phyloP scores from a whole-genome alignment of 1,140 invertebrate species.

The Tribolium castaneum region DNA sequence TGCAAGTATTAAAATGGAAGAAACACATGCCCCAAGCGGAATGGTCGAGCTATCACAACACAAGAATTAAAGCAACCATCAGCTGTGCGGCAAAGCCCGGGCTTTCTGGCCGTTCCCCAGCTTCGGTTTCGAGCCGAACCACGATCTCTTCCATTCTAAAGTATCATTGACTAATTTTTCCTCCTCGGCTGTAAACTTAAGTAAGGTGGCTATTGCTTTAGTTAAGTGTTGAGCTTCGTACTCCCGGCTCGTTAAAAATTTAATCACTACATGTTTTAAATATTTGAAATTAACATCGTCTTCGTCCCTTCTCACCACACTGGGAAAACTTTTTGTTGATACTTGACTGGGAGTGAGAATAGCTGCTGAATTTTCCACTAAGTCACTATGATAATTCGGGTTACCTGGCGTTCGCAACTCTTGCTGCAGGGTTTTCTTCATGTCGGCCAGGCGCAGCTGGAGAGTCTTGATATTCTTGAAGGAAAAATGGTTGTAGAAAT shows the following conservation, averaged over 20 bases:
- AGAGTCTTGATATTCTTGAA: slow-evolving; percentile 87
- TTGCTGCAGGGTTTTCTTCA: slow-evolving; percentile 91
- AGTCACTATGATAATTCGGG: slow-evolving; percentile 49
- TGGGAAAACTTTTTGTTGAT: slow-evolving; percentile 68
- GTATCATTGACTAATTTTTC: slow-evolving; percentile 88
- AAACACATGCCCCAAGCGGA: neutral
- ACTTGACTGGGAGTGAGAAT: slow-evolving; percentile 66
- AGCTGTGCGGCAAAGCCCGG: slow-evolving; percentile 51
- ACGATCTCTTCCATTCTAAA: slow-evolving; percentile 88
- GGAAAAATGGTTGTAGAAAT: slow-evolving; percentile 39
- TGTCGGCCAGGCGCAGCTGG: slow-evolving; percentile 85
- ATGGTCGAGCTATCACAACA: neutral
- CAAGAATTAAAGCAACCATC: slow-evolving; percentile 54
- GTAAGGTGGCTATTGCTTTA: slow-evolving; percentile 84
- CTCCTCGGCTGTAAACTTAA: slow-evolving; percentile 88
- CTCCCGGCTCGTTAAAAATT: slow-evolving; percentile 91
- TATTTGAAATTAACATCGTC: slow-evolving; percentile 88
- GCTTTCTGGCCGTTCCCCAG: slow-evolving; percentile 43
- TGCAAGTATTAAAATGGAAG: slow-evolving; percentile 18
- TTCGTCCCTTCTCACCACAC: slow-evolving; percentile 67
- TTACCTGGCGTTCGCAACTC: slow-evolving; percentile 74
- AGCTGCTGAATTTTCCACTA: slow-evolving; percentile 59
- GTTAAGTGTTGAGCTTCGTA: slow-evolving; percentile 89
- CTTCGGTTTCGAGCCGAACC: slow-evolving; percentile 74
- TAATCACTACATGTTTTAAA: slow-evolving; percentile 92